Evolutionary conservation across 2,113 vertebrate species (phyloP).

Genomic region (Pelvicachromis taeniatus): DNA sequence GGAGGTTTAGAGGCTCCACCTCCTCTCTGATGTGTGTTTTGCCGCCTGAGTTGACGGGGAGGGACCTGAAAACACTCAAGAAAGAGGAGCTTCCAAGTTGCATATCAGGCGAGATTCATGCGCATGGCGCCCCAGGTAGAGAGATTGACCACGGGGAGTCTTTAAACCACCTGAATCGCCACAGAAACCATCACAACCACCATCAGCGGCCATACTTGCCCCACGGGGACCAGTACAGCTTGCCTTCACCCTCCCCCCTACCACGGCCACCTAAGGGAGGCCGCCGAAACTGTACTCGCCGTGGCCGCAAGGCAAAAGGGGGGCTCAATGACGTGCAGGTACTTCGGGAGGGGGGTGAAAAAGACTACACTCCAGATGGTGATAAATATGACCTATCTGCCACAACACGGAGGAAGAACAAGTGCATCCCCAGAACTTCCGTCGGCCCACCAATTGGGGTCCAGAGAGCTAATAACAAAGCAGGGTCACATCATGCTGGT

Average conservation of each 20-base stretch:
- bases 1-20: slow-evolving; percentile 88
- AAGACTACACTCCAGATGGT: slow-evolving; percentile 69
- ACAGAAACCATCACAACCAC: slow-evolving; percentile 64
- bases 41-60: slow-evolving; percentile 74
- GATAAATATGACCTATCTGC: slow-evolving; percentile 64
- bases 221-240: slow-evolving; percentile 70
- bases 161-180: slow-evolving; percentile 72
- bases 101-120: slow-evolving; percentile 64
- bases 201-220: slow-evolving; percentile 70
- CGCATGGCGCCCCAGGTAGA: slow-evolving; percentile 69
- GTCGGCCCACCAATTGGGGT: slow-evolving; percentile 87
- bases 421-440: slow-evolving; percentile 86
- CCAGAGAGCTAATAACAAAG: slow-evolving; percentile 78
- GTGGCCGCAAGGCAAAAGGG: slow-evolving; percentile 75
- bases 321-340: slow-evolving; percentile 77
- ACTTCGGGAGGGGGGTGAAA: slow-evolving; percentile 50
- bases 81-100: slow-evolving; percentile 84
- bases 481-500: slow-evolving; percentile 43
- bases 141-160: slow-evolving; percentile 78
- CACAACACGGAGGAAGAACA: slow-evolving; percentile 82
- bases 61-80: slow-evolving; percentile 84
- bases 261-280: slow-evolving; percentile 63
- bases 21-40: slow-evolving; percentile 80
- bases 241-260: slow-evolving; percentile 57
- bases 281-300: slow-evolving; percentile 85